Evolutionary conservation across 1,140 invertebrate genomes (phyloP).

Genomic region (Ditylenchus dipsaci): DNA sequence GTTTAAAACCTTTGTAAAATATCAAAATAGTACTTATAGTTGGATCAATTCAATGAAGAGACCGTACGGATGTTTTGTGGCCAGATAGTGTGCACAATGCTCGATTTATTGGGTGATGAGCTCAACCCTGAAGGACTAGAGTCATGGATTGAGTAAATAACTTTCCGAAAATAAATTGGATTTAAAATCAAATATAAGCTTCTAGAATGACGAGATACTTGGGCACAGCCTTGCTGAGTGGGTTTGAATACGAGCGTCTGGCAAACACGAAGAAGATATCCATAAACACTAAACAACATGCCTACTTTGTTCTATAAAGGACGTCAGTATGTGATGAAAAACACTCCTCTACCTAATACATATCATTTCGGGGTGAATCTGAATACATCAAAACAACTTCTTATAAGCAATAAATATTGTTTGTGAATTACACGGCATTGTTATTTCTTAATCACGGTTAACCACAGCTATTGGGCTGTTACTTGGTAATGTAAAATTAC

Average conservation of each 20-base stretch:
- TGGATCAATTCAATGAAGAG: slow-evolving; percentile 13
- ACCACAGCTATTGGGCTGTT: too few species aligned
- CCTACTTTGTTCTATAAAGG: slow-evolving; percentile 6
- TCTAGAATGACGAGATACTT: slow-evolving; percentile 8
- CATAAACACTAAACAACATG: slow-evolving; percentile 9
- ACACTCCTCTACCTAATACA: too few species aligned
- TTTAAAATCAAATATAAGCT: neutral
- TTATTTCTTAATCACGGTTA: too few species aligned
- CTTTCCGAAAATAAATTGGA: neutral
- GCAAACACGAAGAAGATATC: slow-evolving; percentile 10
- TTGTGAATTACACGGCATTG: too few species aligned
- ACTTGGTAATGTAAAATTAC: too few species aligned
- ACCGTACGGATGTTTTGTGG: slow-evolving; percentile 18
- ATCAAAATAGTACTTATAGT: neutral
- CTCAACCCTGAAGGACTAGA: neutral
- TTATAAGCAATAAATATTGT: too few species aligned
- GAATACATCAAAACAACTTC: too few species aligned
- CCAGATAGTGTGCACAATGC: slow-evolving; percentile 7
- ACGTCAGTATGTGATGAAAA: neutral
- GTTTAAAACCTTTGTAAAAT: too few species aligned
- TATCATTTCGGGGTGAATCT: too few species aligned
- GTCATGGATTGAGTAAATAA: slow-evolving; percentile 6
- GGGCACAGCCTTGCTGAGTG: slow-evolving; percentile 8
- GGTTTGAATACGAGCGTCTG: slow-evolving; percentile 10
- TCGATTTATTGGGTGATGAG: slow-evolving; percentile 11